Percentiles rank a stretch among this genome's conserved stretches.
These are phyloP conservation scores for Crax fasciolata DNA, from an alignment of 2,797 vertebrate species.

Conservation along the genomic window DNA sequence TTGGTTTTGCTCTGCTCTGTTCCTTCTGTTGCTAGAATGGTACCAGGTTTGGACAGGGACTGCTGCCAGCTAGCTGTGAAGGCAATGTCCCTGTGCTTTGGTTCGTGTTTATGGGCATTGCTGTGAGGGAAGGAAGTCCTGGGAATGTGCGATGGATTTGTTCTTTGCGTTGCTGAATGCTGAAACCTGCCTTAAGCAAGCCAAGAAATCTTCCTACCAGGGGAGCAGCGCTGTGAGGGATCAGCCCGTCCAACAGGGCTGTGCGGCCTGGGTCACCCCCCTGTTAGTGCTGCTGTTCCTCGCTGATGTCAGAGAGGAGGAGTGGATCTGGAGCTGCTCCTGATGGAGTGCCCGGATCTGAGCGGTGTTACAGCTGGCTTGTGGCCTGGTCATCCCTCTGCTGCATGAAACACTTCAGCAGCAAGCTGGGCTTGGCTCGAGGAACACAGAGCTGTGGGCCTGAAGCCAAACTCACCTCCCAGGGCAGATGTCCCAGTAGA, in stretches of 20 bases:
- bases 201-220: neutral
- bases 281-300: fast-evolving
- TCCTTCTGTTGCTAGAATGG: neutral
- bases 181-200: slow-evolving; percentile 59
- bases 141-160: neutral
- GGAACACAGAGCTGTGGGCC: neutral
- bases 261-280: neutral
- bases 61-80: neutral
- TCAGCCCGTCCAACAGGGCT: fast-evolving
- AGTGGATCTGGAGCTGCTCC: neutral
- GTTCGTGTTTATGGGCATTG: neutral
- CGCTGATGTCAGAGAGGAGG: neutral
- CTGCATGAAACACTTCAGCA: neutral
- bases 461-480: neutral
- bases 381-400: neutral
- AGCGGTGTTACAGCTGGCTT: fast-evolving
- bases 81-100: neutral
- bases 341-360: neutral
- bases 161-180: neutral
- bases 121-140: neutral
- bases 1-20: neutral
- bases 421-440: neutral
- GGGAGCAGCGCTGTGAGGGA: fast-evolving
- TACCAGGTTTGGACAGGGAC: slow-evolving; percentile 10
- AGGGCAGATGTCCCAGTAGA: fast-evolving